Base-by-base conservation (phyloP, 2,113 vertebrate genomes). In the Rana temporaria region DNA sequence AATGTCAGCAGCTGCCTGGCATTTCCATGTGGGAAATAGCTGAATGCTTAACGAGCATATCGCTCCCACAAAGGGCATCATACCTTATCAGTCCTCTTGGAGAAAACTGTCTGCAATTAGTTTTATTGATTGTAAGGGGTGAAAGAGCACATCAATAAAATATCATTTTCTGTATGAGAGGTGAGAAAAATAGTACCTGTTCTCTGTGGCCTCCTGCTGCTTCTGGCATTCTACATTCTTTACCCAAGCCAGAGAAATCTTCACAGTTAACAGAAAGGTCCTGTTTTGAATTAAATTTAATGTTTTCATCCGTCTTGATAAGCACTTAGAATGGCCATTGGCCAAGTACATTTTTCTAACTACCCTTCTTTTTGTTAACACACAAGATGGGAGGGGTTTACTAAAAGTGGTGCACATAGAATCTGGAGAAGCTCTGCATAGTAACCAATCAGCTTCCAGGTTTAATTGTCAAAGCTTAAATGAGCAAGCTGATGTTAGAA, bases 61-160 rank as follows among this genome's bases (percentile, higher is more conserved):
- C 26, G 55, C 72, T 53, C 59, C 59, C 70, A 81, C 42, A 64
- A 81, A 72, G 68, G 79, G 57, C 79, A 73, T 53, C 59, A 22
- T 63, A 81, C 59, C 79, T 80, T 73, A 72, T 65, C 68, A 64
- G 42, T 24, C 79, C 79, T 70, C 38, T 62, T 65, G 59, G 64
- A 64, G 79, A 81, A 81, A 81, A 81, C 79, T 72, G 68, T 42
- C 79, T 73, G 68, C 79, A 72, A 81, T 81, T 81, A 81, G 79
- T 65, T 81, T 71, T 81, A 81, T 81, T 72, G 79, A 81, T 81
- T 73, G 57, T n/a, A 56, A 19, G n/a, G 48, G 79, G 79, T 81
- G 68, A 65, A 72, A 34, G 68, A 81, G 68, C 79, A 81, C 79
- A 71, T 79, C 66, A 69, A 79, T 79, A 34, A 66, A 70, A 79